Base-by-base conservation (phyloP, 2,888 invertebrate species). In the Aspidiotus destructor region DNA sequence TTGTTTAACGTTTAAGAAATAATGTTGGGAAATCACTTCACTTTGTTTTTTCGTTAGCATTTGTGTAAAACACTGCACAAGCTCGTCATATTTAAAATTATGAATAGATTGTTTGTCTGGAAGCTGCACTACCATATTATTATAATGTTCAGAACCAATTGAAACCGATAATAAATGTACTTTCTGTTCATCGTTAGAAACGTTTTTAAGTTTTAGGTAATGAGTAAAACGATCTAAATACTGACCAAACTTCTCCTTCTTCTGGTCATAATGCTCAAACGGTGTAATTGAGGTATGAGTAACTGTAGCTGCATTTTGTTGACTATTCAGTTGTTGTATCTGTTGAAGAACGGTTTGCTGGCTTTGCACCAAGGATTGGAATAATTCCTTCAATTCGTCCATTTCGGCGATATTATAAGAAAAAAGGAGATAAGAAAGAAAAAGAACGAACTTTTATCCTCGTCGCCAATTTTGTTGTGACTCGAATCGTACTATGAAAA, bases 151-250 rank as follows among this genome's bases (percentile, higher is more conserved):
- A 48, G 53, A 41, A 2, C 71, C 71, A 17, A 71, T 71, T 44
- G 70, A 71, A 16, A 53, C 28, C 55, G 65, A 64, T 6, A 70
- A 61, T n/a, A 70, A 17, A 41, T 71, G 70, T 41, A 63, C 70
- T 57, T 69, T 70, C 48, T 70, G 70, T n/a, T 15, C 17, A 42
- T 70, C 53, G 6, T 28, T 10, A 8, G 69, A 48, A 60, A 70
- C 69, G 16, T 70, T 70, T 57, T 60, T 69, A 7, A 70, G 7
- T 40, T 8, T 2, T 28, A 28, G 11, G 15, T 70, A 70, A 44
- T 70, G 70, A 16, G 70, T 67, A 48, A 71, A 70, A 41, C 68
- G 68, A 48, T 71, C 71, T 16, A 70, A 8, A 17, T 71, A 70
- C 13, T 55, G 48, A 15, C 41, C 41, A 70, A 71, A 71, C 40